A percentile compares a stretch with the other conserved stretches of the same genome.
These are phyloP conservation scores for Brachyopa scutellaris DNA, from an alignment of 2,888 invertebrate species.

Conservation along the genomic window DNA sequence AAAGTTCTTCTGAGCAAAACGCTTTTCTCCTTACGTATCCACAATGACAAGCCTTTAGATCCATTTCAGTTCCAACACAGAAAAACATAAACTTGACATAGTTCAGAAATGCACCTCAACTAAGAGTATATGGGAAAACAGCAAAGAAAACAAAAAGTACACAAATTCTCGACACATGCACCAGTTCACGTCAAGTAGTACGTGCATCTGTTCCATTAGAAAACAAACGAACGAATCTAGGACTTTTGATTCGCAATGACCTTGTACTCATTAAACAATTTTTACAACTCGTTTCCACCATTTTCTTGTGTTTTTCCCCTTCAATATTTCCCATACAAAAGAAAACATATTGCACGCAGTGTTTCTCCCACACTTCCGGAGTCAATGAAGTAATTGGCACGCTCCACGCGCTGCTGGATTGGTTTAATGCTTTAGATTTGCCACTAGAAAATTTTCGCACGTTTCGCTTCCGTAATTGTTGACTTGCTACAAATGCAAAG, in stretches of 20 bases:
- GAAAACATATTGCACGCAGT: constrained; percentile 59
- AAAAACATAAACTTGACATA: constrained; percentile 71
- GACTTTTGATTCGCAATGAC: constrained; percentile 71
- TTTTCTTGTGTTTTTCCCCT: constrained; percentile 22
- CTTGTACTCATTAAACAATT: constrained; percentile 70
- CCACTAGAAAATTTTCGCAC: background rate
- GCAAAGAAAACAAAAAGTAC: constrained; percentile 38
- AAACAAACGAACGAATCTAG: constrained; percentile 56
- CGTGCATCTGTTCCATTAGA: constrained; percentile 47
- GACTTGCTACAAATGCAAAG: constrained; percentile 47
- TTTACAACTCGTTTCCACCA: constrained; percentile 53
- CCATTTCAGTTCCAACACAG: constrained; percentile 61
- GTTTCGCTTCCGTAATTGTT: constrained; percentile 41
- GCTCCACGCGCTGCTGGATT: constrained; percentile 45
- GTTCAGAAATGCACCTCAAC: constrained; percentile 60
- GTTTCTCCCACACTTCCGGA: constrained; percentile 10
- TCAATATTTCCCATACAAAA: constrained; percentile 46
- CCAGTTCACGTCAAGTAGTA: constrained; percentile 50
- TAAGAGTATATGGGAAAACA: constrained; percentile 16
- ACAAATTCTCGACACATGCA: constrained; percentile 66
- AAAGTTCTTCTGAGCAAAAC: constrained; percentile 22
- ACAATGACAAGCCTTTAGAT: constrained; percentile 56
- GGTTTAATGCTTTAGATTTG: background rate
- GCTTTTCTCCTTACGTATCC: constrained; percentile 16
- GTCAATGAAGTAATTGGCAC: constrained; percentile 49